Evolutionary conservation across 2,113 vertebrate genomes (phyloP), one percentile per base, ranked within the genome.

Genomic region (Otocyon megalotis): DNA sequence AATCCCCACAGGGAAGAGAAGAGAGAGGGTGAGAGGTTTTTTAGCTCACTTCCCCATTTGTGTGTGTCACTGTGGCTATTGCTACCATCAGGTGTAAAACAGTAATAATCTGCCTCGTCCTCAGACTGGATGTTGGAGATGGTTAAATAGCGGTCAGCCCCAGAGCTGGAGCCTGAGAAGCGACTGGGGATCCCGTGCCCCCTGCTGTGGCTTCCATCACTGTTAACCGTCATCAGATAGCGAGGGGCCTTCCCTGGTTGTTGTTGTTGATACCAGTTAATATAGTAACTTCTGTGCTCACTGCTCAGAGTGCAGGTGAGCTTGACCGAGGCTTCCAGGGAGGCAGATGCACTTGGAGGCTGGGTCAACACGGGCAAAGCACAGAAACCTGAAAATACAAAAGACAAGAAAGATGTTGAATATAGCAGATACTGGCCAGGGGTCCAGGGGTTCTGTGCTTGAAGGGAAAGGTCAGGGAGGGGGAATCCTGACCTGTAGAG

Each of bases 221-320:
- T 90, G 0, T 65, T 8, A 24, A 63, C 0, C 0, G 4, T 0
- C 65, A 76, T 81, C 35, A 87, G 0, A 19, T 17, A 67, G 28
- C 0, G 1, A 15, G 24, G 63, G 43, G 2, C 14, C 24, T 58
- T 65, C 19, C 6, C 56, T 58, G 74, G 3, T 9, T 0, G 1
- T 63, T 67, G 56, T 4, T 76, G 88, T 43, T 43, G 43, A 26
- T 11, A 76, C 92, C 58, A 37, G 0, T 0, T 0, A 76, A 60
- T 50, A 15, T 0, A 43, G 9, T 71, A 92, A n/a, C 0, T 62
- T 5, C 69, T 84, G 53, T 82, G 56, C 12, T 32, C 37, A 10
- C 19, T 62, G 65, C 90, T 82, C 76, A 93, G 48, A 22, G 54
- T 96, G 76, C 58, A 88, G 90, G 56, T 93, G 76, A 93, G n/a